phyloP scores from a whole-genome alignment of 2,113 vertebrate genomes.

The Tachysurus vachellii region DNA sequence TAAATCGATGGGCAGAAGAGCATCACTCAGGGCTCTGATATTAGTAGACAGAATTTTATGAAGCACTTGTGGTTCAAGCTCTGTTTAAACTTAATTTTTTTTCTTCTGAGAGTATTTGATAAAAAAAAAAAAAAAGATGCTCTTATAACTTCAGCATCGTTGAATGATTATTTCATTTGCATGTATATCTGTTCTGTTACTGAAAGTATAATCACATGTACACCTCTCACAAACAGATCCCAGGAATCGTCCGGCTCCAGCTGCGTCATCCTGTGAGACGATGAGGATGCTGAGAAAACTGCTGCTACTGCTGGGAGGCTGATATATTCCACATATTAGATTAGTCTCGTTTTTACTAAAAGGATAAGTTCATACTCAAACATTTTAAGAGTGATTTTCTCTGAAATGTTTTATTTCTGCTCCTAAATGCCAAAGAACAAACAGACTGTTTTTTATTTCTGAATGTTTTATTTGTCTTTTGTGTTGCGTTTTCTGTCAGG shows the following conservation, averaged over 20 bases:
- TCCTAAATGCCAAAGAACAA: slow-evolving; percentile 34
- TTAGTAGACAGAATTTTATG: not conserved
- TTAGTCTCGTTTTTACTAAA: not conserved
- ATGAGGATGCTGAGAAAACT: slow-evolving; percentile 6
- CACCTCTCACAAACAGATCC: slow-evolving; percentile 45
- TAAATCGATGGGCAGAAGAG: not conserved
- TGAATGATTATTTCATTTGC: not conserved
- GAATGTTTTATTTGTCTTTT: not conserved
- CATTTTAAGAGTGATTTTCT: slow-evolving; percentile 39
- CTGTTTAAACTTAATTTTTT: not conserved
- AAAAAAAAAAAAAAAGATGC: no score
- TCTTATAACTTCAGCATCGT: not conserved
- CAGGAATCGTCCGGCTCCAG: slow-evolving; percentile 56
- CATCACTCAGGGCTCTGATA: not conserved
- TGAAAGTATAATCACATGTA: not conserved
- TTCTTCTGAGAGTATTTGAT: not conserved
- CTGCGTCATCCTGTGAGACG: slow-evolving; percentile 70
- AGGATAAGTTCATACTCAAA: not conserved
- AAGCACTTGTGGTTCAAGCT: not conserved
- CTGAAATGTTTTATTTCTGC: slow-evolving; percentile 16
- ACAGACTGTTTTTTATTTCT: not conserved
- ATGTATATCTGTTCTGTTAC: not conserved
- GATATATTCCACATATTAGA: not conserved
- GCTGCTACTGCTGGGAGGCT: not conserved
- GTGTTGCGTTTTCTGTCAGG: not conserved